A percentile compares a stretch with the other conserved stretches of the same genome.
Conservation (phyloP, 2,797 vertebrate genomes). For the Crax fasciolata region DNA sequence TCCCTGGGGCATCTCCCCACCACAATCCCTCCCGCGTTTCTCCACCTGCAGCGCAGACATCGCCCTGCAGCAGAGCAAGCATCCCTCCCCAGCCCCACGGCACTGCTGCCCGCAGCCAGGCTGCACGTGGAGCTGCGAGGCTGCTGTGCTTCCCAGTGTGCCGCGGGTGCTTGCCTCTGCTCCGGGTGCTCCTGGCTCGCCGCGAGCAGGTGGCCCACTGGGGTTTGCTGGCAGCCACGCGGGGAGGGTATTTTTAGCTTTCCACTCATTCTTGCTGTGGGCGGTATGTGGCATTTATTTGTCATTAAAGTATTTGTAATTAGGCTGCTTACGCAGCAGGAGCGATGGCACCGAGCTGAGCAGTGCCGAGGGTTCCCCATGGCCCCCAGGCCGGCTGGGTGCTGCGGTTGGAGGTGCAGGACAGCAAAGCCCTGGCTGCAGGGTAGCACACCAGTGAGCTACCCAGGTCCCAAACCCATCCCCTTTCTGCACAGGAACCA, state of each 20-base stretch:
- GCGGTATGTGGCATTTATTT: conserved; percentile 35
- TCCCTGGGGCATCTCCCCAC: not conserved
- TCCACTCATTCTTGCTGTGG: conserved; percentile 44
- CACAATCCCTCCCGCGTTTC: not conserved
- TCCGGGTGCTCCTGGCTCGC: conserved; percentile 15
- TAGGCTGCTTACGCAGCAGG: not conserved
- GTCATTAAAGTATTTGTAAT: not conserved
- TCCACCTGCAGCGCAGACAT: not conserved
- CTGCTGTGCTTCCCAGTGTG: fast-evolving
- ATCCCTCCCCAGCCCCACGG: not conserved
- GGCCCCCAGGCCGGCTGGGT: not conserved
- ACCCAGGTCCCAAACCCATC: not conserved
- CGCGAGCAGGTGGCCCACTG: not conserved
- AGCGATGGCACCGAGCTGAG: not conserved
- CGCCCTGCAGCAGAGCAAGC: fast-evolving
- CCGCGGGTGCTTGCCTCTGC: not conserved
- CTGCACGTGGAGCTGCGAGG: not conserved
- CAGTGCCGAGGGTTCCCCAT: fast-evolving
- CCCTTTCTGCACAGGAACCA: not conserved
- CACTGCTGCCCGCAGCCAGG: fast-evolving
- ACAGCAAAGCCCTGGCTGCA: not conserved
- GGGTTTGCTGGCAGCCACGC: conserved; percentile 19
- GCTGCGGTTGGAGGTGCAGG: not conserved
- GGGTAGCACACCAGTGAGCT: not conserved
- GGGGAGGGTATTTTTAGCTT: conserved; percentile 62